Base-by-base conservation (phyloP, 2,113 vertebrate genomes). In the Baryphthengus martii region DNA sequence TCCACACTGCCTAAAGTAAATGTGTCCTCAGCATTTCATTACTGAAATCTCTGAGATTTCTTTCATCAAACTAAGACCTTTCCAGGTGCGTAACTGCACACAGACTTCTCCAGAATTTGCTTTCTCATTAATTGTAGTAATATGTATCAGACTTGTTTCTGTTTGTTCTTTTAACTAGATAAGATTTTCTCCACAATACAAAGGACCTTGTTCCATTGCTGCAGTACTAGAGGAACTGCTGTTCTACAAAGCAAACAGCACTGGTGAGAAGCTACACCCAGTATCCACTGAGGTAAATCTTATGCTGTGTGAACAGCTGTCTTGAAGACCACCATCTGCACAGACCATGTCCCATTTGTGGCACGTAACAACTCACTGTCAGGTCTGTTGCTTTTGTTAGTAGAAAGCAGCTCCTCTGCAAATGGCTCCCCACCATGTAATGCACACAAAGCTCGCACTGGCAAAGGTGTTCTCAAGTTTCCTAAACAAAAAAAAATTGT, bases 291-390 rank as follows among this genome's bases (percentile, higher is more conserved):
- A 53, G 40, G 50, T 14, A 66, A 65, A 31, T 10, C 52, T 11
- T 65, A 37, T 1, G 19, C 29, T 0, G 0, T 23, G 28, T 17
- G 2, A 2, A 37, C 16, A 73, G 21, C 13, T 0, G 0, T 20
- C 53, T 31, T 17, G 44, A 66, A 26, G 40, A 58, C 13, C 33
- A 33, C 3, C 21, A 15, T 12, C 39, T 76, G 50, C 59, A 45
- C 3, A 45, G 24, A 70, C 9, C 20, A 33, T 2, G 19, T 39
- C 63, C 15, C 52, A 23, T 16, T 29, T 3, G 1, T 4, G 7
- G 47, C 50, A 50, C 1, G 0, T 29, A 49, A 26, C 21, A 74
- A 14, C 2, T 31, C 61, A 68, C 13, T 10, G n/a, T 1, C 13
- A 31, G 29, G 13, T 29, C 42, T 45, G 15, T 33, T 67, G 5